Percentiles rank a stretch among this genome's conserved stretches.
These are phyloP conservation scores for Brachypteracias leptosomus DNA, from an alignment of 2,113 vertebrate genomes.

Conservation along the genomic window DNA sequence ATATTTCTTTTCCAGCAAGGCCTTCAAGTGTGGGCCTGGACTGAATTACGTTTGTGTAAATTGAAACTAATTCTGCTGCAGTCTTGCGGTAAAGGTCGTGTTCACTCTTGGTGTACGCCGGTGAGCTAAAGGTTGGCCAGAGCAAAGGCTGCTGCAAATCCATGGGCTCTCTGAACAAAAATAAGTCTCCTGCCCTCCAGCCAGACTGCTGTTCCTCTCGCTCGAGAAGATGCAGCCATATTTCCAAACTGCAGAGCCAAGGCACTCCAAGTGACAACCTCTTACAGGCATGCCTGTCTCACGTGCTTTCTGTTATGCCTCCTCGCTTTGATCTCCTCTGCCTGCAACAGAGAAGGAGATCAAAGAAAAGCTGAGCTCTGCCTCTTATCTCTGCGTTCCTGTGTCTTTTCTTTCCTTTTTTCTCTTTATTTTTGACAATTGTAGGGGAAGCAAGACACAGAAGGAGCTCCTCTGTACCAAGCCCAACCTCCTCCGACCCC, in stretches of 20 bases:
- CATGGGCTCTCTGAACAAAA: neutral
- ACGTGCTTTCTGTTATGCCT: conserved; percentile 60
- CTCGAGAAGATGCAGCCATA: neutral
- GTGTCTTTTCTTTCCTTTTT: conserved; percentile 24
- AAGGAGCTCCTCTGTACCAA: neutral
- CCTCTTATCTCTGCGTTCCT: conserved; percentile 39
- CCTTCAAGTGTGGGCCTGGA: neutral
- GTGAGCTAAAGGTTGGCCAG: neutral
- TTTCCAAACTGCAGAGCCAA: neutral
- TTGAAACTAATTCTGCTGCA: neutral
- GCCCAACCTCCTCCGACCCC: neutral
- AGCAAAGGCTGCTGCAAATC: neutral
- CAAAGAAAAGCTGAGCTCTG: conserved; percentile 60
- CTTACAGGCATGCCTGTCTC: neutral
- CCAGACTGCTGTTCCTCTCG: neutral
- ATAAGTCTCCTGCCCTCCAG: neutral
- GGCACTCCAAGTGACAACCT: neutral
- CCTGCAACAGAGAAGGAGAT: conserved; percentile 42
- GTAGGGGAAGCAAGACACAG: neutral
- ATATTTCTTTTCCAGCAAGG: neutral
- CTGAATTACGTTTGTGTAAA: neutral
- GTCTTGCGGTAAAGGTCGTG: neutral
- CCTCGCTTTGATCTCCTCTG: conserved; percentile 55
- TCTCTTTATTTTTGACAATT: conserved; percentile 28
- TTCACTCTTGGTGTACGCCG: accelerated